Evolutionary conservation across 1,140 invertebrate species (phyloP).

Genomic region (Rhagoletis zephyria): DNA sequence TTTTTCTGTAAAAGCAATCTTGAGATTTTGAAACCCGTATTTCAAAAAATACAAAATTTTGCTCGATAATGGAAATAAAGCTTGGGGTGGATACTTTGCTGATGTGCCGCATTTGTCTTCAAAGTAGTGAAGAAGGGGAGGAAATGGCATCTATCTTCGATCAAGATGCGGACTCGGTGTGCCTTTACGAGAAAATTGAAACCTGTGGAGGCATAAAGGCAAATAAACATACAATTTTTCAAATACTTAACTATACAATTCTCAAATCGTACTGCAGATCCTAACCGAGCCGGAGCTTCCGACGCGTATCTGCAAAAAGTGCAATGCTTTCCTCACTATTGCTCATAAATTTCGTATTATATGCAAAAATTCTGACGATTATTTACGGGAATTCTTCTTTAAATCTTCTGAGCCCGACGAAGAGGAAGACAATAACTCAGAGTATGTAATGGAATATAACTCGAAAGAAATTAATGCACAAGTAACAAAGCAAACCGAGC

Average conservation of each 20-base stretch:
- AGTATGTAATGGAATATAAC: slow-evolving; percentile 57
- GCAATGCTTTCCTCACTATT: slow-evolving; percentile 64
- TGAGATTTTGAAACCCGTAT: too few species aligned
- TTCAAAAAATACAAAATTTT: too few species aligned
- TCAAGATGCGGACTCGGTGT: slow-evolving; percentile 56
- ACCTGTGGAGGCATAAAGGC: slow-evolving; percentile 65
- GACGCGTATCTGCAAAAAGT: slow-evolving; percentile 64
- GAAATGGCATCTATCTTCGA: slow-evolving; percentile 69
- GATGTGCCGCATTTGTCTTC: slow-evolving; percentile 64
- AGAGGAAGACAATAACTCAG: slow-evolving; percentile 60
- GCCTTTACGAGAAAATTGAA: slow-evolving; percentile 67
- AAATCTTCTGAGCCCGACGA: slow-evolving; percentile 60
- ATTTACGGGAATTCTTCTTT: slow-evolving; percentile 63
- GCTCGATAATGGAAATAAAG: slow-evolving; percentile 22
- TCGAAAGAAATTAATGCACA: slow-evolving; percentile 17
- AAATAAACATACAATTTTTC: background rate
- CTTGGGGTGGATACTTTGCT: background rate
- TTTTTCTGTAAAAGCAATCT: too few species aligned
- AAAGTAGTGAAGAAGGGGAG: slow-evolving; percentile 63
- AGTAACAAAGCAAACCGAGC: background rate
- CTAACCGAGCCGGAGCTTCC: slow-evolving; percentile 61
- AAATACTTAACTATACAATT: background rate
- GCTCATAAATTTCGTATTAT: slow-evolving; percentile 68
- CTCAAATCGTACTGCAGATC: slow-evolving; percentile 58
- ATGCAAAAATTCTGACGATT: slow-evolving; percentile 66